phyloP scores from a whole-genome alignment of 2,113 vertebrate genomes.

The Otis tarda region DNA sequence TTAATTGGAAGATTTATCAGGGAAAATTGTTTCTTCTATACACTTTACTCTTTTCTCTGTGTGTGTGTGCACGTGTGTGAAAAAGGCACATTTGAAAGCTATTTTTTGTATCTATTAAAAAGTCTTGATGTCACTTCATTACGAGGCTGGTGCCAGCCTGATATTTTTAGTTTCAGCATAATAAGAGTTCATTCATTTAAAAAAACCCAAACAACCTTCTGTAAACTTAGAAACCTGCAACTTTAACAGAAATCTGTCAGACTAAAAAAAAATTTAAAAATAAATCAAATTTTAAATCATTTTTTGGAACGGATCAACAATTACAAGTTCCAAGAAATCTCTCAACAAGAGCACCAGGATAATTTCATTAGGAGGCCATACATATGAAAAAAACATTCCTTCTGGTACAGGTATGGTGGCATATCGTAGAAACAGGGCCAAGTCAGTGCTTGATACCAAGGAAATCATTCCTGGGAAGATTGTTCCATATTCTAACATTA shows the following conservation, averaged over 20 bases:
- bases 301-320: not conserved
- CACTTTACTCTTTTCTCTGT: not conserved
- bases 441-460: not conserved
- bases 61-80: not conserved
- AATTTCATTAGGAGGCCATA: not conserved
- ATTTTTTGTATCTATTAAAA: conserved; percentile 14
- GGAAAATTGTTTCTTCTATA: not conserved
- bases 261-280: not conserved
- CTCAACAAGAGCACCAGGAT: not conserved
- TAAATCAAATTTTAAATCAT: not conserved
- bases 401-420: not conserved
- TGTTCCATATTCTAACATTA: not conserved
- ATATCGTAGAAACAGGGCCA: not conserved
- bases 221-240: not conserved
- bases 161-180: conserved; percentile 23
- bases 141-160: not conserved
- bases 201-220: not conserved
- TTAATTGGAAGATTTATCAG: not conserved
- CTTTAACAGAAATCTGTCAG: not conserved
- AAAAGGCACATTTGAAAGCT: conserved; percentile 10
- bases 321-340: not conserved
- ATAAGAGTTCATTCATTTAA: not conserved
- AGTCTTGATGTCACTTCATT: not conserved
- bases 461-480: not conserved
- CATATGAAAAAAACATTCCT: not conserved